A percentile compares a stretch with the other conserved stretches of the same genome.
Evolutionary conservation across 2,113 vertebrate genomes (phyloP).

Genomic region (Tetrao urogallus): DNA sequence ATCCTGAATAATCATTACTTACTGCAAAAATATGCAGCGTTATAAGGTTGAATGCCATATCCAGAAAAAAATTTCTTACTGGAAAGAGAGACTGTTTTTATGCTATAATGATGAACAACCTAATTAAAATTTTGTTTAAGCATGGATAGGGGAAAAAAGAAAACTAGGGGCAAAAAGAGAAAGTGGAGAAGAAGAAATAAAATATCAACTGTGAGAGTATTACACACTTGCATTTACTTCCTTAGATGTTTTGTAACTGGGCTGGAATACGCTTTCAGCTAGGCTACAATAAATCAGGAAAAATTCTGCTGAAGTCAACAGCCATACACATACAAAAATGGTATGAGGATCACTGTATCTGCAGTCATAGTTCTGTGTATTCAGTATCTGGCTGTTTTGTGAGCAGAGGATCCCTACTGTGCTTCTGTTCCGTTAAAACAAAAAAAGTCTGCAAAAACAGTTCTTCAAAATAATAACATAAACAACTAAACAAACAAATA

Average conservation of each 20-base stretch:
- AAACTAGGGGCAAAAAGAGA: background rate
- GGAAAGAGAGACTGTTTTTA: background rate
- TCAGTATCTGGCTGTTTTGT: background rate
- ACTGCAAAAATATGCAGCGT: background rate
- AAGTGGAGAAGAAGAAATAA: background rate
- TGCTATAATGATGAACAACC: background rate
- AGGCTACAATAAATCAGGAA: background rate
- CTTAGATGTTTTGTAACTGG: background rate
- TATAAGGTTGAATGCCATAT: background rate
- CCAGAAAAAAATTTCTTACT: background rate
- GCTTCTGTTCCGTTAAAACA: background rate
- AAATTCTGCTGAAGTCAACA: slow-evolving; percentile 17
- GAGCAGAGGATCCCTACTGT: background rate
- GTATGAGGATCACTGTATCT: background rate
- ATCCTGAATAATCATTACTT: background rate
- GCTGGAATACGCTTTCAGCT: background rate
- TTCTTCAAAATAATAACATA: background rate
- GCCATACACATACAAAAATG: background rate
- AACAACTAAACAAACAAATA: too few species aligned
- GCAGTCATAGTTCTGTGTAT: background rate
- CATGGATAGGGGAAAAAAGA: background rate
- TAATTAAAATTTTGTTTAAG: background rate
- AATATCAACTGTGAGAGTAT: background rate
- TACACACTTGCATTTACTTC: background rate
- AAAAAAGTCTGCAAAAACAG: background rate